phyloP scores from a whole-genome alignment of 2,888 invertebrate genomes.

The Ichneumoninae sp. region DNA sequence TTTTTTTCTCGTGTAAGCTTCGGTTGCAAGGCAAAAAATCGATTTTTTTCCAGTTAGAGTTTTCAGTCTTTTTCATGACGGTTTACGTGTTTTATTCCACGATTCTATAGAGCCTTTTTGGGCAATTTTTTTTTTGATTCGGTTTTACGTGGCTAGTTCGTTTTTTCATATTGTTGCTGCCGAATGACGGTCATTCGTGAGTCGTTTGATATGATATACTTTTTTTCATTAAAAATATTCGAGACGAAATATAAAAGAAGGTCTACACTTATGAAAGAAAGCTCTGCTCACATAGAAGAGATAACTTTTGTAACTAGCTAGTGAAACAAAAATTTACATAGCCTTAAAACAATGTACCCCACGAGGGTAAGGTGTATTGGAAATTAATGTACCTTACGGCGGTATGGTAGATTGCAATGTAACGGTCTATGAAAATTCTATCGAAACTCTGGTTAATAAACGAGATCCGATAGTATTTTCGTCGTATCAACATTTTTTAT shows the following conservation, averaged over 20 bases:
- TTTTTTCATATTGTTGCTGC: background rate
- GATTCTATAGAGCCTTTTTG: background rate
- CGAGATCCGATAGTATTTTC: background rate
- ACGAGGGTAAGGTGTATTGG: background rate
- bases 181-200: conserved; percentile 1
- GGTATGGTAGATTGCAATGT: background rate
- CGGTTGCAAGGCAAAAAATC: conserved; percentile 12
- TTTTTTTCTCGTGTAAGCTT: conserved; percentile 3
- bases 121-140: conserved; percentile 3
- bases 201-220: background rate
- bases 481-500: background rate
- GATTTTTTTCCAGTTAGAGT: background rate
- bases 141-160: background rate
- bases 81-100: conserved; percentile 23
- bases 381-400: background rate
- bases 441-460: background rate
- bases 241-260: background rate
- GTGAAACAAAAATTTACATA: background rate
- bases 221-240: background rate
- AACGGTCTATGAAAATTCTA: background rate
- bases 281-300: background rate
- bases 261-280: background rate
- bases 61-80: conserved; percentile 43
- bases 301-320: background rate
- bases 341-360: background rate